Conservation (phyloP, 2,113 vertebrate genomes). For the Anarrhichthys ocellatus region DNA sequence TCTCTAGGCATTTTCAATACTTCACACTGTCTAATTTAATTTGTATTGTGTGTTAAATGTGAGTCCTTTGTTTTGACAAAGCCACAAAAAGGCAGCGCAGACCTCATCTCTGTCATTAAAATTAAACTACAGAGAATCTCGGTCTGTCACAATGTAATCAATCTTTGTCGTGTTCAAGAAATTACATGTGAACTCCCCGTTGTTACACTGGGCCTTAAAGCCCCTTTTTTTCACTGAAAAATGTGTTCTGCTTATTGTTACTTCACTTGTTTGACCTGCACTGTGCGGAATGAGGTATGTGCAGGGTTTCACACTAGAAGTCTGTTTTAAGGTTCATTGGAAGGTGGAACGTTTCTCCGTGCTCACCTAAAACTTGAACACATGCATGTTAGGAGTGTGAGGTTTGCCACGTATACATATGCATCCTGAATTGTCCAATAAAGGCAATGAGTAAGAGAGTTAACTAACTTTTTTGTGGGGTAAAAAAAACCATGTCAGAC, state of each 20-base stretch:
- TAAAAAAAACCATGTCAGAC: neutral
- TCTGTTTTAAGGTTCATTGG: neutral
- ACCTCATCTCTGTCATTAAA: constrained; percentile 39
- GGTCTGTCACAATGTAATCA: neutral
- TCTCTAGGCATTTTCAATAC: constrained; percentile 12
- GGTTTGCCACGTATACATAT: neutral
- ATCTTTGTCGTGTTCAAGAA: neutral
- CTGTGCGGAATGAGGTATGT: neutral
- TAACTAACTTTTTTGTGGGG: neutral
- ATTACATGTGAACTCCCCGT: neutral
- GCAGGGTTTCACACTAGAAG: neutral
- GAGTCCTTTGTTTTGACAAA: constrained; percentile 32
- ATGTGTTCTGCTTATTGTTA: neutral
- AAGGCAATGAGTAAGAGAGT: neutral
- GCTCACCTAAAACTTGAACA: neutral
- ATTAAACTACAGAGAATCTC: neutral
- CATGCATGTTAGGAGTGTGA: neutral
- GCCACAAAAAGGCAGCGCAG: constrained; percentile 44
- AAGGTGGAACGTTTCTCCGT: neutral
- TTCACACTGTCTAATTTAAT: constrained; percentile 36
- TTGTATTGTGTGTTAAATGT: constrained; percentile 24
- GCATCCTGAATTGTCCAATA: neutral
- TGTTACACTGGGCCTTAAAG: neutral
- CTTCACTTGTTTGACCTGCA: neutral
- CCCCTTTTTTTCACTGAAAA: neutral